A percentile compares a stretch with the other conserved stretches of the same genome.
These are phyloP conservation scores for Scomber japonicus DNA, from an alignment of 2,113 vertebrate species.

Conservation along the genomic window DNA sequence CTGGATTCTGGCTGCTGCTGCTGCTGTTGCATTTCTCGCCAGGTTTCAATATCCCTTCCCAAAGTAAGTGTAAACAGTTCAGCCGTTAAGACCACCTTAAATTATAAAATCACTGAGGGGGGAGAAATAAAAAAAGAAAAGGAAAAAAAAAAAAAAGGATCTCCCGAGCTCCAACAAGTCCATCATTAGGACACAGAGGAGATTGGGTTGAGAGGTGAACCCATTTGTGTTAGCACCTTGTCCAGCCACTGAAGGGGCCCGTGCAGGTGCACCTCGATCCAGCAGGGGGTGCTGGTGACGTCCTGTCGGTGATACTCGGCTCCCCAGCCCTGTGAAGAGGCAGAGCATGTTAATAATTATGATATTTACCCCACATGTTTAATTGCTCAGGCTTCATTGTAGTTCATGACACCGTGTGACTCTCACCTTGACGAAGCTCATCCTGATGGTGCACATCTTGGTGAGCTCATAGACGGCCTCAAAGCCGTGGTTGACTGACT, in stretches of 20 bases:
- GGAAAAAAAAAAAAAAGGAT: slow-evolving; percentile 49
- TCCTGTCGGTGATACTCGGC: slow-evolving; percentile 97
- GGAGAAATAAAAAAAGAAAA: slow-evolving; percentile 11
- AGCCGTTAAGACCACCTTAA: slow-evolving; percentile 82
- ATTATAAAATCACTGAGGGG: slow-evolving; percentile 74
- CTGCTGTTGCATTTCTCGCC: slow-evolving; percentile 49
- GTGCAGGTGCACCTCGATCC: slow-evolving; percentile 98
- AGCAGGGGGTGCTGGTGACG: slow-evolving; percentile 98
- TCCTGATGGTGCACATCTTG: slow-evolving; percentile 99
- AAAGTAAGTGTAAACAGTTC: slow-evolving; percentile 87
- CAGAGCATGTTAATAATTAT: not conserved
- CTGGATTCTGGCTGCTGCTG: slow-evolving; percentile 53
- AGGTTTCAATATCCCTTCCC: slow-evolving; percentile 73
- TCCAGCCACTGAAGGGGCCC: slow-evolving; percentile 98
- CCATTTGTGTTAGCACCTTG: slow-evolving; percentile 99
- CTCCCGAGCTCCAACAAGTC: slow-evolving; percentile 56
- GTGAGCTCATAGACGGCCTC: slow-evolving; percentile 98
- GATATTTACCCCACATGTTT: not conserved
- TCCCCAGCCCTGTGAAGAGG: slow-evolving; percentile 92
- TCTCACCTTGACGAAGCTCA: slow-evolving; percentile 98
- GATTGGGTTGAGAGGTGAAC: slow-evolving; percentile 97
- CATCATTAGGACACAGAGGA: slow-evolving; percentile 97
- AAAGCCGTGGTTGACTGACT: slow-evolving; percentile 97
- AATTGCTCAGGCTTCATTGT: not conserved
- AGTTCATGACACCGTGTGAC: not conserved